Conservation (phyloP, 2,888 invertebrate genomes). For the Achlya flavicornis region DNA sequence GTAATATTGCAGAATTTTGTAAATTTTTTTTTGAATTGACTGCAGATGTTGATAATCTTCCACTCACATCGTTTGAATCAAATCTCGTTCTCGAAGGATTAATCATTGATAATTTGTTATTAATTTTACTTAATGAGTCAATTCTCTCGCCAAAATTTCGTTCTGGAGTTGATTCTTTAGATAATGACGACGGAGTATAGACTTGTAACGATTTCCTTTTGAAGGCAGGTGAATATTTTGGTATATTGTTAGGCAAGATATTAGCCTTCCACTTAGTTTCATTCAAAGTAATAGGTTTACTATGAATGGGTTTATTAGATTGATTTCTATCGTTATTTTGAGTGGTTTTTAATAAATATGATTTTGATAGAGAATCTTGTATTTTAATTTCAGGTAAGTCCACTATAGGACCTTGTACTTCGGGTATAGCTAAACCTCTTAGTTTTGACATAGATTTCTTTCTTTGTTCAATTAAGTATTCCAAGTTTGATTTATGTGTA, state of each 20-base stretch:
- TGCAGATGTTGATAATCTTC: slow-evolving; percentile 43
- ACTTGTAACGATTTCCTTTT: slow-evolving; percentile 89
- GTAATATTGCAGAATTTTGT: slow-evolving; percentile 40
- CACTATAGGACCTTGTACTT: slow-evolving; percentile 86
- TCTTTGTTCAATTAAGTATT: slow-evolving; percentile 91
- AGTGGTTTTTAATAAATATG: slow-evolving; percentile 69
- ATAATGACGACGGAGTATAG: slow-evolving; percentile 77
- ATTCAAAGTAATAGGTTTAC: slow-evolving; percentile 59
- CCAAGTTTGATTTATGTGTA: slow-evolving; percentile 86
- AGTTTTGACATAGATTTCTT: slow-evolving; percentile 92
- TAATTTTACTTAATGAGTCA: slow-evolving; percentile 56
- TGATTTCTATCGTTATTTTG: slow-evolving; percentile 58
- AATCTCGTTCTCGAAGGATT: slow-evolving; percentile 52
- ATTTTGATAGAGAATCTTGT: slow-evolving; percentile 82
- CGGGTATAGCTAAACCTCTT: slow-evolving; percentile 94
- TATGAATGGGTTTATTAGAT: slow-evolving; percentile 55
- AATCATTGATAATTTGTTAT: slow-evolving; percentile 45
- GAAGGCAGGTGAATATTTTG: slow-evolving; percentile 93
- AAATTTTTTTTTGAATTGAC: slow-evolving; percentile 44
- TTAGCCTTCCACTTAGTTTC: slow-evolving; percentile 76
- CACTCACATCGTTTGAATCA: slow-evolving; percentile 54
- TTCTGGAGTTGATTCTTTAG: slow-evolving; percentile 79
- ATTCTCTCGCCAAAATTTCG: slow-evolving; percentile 64
- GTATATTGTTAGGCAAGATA: slow-evolving; percentile 82
- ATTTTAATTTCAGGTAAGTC: slow-evolving; percentile 94